Evolutionary conservation across 2,888 invertebrate species (phyloP).

Genomic region (Ornithoptera alexandrae): DNA sequence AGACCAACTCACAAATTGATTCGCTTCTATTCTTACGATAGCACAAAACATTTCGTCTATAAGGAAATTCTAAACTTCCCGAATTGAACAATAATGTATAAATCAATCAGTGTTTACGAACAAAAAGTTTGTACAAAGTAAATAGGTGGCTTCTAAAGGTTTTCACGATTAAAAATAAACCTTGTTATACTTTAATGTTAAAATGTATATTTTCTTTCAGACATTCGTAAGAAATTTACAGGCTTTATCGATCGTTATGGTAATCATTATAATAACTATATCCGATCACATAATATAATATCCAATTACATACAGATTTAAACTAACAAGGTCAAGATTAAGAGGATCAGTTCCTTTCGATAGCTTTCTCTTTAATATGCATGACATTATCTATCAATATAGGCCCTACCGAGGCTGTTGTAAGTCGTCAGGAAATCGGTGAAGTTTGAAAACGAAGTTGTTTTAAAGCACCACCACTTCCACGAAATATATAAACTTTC

Average conservation of each 20-base stretch:
- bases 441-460: slow-evolving; percentile 18
- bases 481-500: background rate
- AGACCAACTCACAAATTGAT: slow-evolving; percentile 20
- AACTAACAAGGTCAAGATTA: background rate
- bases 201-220: no score
- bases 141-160: background rate
- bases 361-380: slow-evolving; percentile 16
- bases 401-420: background rate
- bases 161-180: no score
- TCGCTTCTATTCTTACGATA: slow-evolving; percentile 20
- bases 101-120: background rate
- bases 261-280: no score
- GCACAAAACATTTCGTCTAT: background rate
- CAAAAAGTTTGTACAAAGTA: background rate
- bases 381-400: slow-evolving; percentile 22
- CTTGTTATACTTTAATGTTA: no score
- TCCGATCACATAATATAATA: no score
- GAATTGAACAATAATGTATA: background rate
- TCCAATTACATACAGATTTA: background rate
- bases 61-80: slow-evolving; percentile 14
- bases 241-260: no score
- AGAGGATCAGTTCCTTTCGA: background rate
- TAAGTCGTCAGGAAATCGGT: slow-evolving; percentile 11
- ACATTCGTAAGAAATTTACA: no score
- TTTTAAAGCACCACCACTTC: slow-evolving; percentile 5